A percentile compares a stretch with the other conserved stretches of the same genome.
Evolutionary conservation across 2,113 vertebrate genomes (phyloP).

Genomic region (Mesoclemmys tuberculata): DNA sequence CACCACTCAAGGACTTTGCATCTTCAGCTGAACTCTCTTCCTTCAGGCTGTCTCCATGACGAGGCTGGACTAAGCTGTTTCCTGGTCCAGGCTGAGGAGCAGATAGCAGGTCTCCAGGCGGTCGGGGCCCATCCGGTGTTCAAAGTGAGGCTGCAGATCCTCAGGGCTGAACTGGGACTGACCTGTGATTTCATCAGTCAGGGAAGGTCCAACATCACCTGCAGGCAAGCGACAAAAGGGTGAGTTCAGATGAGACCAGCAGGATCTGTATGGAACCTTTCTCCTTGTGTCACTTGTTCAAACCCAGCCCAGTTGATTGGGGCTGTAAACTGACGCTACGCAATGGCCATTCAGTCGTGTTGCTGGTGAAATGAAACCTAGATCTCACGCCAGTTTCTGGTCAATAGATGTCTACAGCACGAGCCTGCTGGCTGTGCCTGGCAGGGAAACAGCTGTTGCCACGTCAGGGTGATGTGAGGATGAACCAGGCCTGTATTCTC

Average conservation of each 20-base stretch:
- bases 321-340: background rate
- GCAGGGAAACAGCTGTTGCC: background rate
- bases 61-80: slow-evolving; percentile 7
- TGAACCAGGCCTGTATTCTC: background rate
- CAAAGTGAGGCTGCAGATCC: slow-evolving; percentile 67
- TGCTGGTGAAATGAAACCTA: background rate
- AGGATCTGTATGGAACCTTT: background rate
- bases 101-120: slow-evolving; percentile 72
- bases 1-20: background rate
- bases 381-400: background rate
- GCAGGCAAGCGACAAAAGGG: background rate
- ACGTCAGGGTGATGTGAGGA: background rate
- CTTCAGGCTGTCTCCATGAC: background rate
- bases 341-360: background rate
- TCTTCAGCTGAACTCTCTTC: background rate
- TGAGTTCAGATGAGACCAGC: too few relatives aligned
- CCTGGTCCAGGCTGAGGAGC: slow-evolving; percentile 71
- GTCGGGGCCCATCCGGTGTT: slow-evolving; percentile 63
- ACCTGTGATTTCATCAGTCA: slow-evolving; percentile 63
- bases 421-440: background rate
- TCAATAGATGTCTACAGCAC: background rate
- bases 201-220: slow-evolving; percentile 64
- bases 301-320: background rate
- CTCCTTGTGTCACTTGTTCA: background rate
- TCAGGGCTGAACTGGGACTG: slow-evolving; percentile 61